Percentiles rank a stretch among this genome's conserved stretches.
Evolutionary conservation across 2,113 vertebrate genomes (phyloP).

Genomic region (Tachycineta bicolor): DNA sequence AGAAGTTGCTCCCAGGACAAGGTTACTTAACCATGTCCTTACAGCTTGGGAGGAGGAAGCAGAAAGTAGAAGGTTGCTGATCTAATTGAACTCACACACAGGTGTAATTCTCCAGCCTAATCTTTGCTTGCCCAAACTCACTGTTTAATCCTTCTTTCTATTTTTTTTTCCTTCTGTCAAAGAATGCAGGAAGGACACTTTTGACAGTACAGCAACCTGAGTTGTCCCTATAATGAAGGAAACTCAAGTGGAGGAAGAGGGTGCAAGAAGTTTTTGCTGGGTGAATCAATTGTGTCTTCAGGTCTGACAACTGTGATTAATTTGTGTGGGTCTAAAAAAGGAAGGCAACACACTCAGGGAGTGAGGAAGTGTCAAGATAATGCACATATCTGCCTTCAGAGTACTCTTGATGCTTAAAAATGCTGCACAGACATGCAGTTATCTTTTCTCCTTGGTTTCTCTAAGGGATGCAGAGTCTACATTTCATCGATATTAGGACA

Average conservation of each 20-base stretch:
- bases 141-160: background rate
- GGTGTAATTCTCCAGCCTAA: background rate
- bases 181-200: background rate
- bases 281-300: background rate
- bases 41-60: background rate
- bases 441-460: background rate
- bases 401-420: background rate
- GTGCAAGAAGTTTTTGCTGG: background rate
- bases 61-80: background rate
- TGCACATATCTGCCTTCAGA: background rate
- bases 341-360: background rate
- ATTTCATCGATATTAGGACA: background rate
- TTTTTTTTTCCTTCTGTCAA: background rate
- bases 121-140: background rate
- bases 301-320: background rate
- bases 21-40: no score
- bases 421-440: background rate
- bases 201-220: background rate
- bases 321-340: background rate
- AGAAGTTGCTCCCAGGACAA: background rate
- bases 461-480: background rate
- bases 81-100: background rate
- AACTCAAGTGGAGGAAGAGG: background rate
- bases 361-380: background rate
- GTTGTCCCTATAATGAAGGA: background rate